Evolutionary conservation across 2,888 invertebrate species (phyloP).

Genomic region (Calliopum simillimum): DNA sequence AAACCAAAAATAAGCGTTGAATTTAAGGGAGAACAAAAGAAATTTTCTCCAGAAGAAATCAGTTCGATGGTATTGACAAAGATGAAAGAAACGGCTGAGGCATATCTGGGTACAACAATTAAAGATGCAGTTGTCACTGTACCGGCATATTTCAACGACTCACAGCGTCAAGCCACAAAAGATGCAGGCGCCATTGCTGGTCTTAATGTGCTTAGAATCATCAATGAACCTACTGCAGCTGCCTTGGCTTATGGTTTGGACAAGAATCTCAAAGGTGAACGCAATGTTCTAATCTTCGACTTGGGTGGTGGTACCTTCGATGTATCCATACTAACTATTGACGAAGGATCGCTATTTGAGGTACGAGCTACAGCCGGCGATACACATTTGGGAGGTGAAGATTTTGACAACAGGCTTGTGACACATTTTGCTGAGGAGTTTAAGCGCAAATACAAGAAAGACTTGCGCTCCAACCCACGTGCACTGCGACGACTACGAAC

Average conservation of each 20-base stretch:
- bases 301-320: constrained; percentile 90
- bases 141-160: constrained; percentile 92
- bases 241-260: constrained; percentile 93
- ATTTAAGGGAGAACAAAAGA: constrained; percentile 90
- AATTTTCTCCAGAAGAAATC: constrained; percentile 91
- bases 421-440: constrained; percentile 89
- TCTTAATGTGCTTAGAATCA: constrained; percentile 89
- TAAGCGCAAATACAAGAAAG: constrained; percentile 81
- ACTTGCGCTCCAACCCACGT: constrained; percentile 74
- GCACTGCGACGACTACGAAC: constrained; percentile 78
- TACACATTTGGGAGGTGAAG: constrained; percentile 93
- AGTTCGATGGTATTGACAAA: constrained; percentile 93
- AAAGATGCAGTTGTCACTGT: constrained; percentile 91
- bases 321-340: constrained; percentile 94
- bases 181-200: constrained; percentile 93
- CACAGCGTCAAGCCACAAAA: constrained; percentile 92
- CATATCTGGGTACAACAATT: constrained; percentile 85
- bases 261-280: constrained; percentile 83
- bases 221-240: constrained; percentile 92
- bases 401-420: constrained; percentile 90
- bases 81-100: constrained; percentile 94
- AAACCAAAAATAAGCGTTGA: constrained; percentile 86
- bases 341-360: constrained; percentile 89
- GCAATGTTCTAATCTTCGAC: constrained; percentile 79
- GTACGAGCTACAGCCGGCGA: constrained; percentile 96